Evolutionary conservation across 2,888 invertebrate genomes (phyloP).

Genomic region (Patella caerulea): DNA sequence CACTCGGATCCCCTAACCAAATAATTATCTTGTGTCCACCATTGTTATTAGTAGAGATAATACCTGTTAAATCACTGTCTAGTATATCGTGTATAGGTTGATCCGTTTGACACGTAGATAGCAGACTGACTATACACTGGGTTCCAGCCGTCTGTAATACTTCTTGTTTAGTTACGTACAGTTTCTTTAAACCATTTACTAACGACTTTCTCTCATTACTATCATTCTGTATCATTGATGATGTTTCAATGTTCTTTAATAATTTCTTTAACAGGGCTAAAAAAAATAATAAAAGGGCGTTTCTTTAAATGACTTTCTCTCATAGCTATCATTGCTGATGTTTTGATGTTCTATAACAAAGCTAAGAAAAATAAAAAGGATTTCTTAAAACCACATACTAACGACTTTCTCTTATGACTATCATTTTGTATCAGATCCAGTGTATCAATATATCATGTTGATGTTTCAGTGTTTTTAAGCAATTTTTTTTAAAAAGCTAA

Average conservation of each 20-base stretch:
- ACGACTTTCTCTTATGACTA: background rate
- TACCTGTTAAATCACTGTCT: conserved; percentile 25
- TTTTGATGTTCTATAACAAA: background rate
- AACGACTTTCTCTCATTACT: background rate
- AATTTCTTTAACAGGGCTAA: conserved; percentile 23
- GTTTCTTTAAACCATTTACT: conserved; percentile 17
- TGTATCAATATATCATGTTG: too few relatives aligned
- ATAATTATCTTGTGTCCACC: too few relatives aligned
- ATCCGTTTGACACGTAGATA: background rate
- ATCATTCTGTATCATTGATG: conserved; percentile 16
- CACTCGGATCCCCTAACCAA: too few relatives aligned
- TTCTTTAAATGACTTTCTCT: conserved; percentile 7
- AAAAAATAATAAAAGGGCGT: too few relatives aligned
- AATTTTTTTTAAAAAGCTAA: too few relatives aligned
- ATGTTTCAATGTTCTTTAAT: conserved; percentile 3
- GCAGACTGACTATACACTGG: conserved; percentile 20
- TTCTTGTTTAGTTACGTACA: conserved; percentile 25
- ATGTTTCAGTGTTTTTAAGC: too few relatives aligned
- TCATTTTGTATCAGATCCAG: conserved; percentile 11
- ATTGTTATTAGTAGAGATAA: too few relatives aligned
- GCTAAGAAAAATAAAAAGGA: background rate
- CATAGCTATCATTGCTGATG: background rate
- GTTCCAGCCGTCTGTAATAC: conserved; percentile 19
- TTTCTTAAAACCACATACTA: conserved; percentile 19
- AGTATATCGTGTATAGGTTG: conserved; percentile 14